Evolutionary conservation across 23 tunicate species (phyloP).

Genomic region (Corella eumyota): DNA sequence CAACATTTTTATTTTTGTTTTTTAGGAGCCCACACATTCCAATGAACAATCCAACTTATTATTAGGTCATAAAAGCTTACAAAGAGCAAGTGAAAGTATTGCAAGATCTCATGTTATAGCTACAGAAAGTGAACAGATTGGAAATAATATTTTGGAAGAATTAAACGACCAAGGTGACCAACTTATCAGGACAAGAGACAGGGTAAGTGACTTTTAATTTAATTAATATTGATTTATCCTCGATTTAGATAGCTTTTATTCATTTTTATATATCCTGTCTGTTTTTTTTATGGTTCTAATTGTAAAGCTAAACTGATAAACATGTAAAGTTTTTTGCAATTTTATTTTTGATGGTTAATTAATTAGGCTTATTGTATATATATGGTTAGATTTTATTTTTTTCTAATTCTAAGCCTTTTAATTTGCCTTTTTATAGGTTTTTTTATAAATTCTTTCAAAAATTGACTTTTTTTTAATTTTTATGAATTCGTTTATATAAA

Average conservation of each 20-base stretch:
- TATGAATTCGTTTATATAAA: too few relatives aligned
- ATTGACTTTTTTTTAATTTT: too few relatives aligned
- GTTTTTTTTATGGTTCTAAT: too few relatives aligned
- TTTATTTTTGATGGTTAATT: too few relatives aligned
- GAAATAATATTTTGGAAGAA: constrained; percentile 14
- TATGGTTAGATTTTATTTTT: neutral
- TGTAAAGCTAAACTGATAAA: too few relatives aligned
- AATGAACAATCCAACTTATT: constrained; percentile 13
- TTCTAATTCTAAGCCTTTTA: neutral
- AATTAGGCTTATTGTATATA: too few relatives aligned
- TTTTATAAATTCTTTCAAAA: too few relatives aligned
- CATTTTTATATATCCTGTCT: too few relatives aligned
- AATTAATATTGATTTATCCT: neutral
- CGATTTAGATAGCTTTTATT: too few relatives aligned
- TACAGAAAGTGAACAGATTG: constrained; percentile 29
- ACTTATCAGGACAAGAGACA: constrained; percentile 20
- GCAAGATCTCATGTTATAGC: constrained; percentile 12
- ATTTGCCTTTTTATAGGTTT: neutral
- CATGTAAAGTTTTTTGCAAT: too few relatives aligned
- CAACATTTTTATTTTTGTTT: too few relatives aligned
- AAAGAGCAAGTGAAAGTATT: constrained; percentile 25
- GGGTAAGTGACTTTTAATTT: neutral
- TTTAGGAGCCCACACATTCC: too few relatives aligned
- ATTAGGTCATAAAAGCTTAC: constrained; percentile 16
- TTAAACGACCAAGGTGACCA: constrained; percentile 23